A percentile compares a stretch with the other conserved stretches of the same genome.
These are phyloP conservation scores for Hyposoter dolosus DNA, from an alignment of 2,888 invertebrate species.

Conservation along the genomic window DNA sequence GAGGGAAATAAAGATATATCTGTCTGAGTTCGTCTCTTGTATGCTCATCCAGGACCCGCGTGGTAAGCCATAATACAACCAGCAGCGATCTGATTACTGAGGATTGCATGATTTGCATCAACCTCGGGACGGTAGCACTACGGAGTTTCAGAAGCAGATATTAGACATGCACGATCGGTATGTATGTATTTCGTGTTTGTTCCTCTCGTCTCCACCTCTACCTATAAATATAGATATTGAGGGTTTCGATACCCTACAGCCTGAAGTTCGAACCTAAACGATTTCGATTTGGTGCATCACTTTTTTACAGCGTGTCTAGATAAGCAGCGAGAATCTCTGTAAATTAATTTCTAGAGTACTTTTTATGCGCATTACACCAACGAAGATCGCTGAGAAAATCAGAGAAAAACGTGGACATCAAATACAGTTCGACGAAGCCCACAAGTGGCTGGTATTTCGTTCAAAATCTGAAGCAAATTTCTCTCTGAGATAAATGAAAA, in stretches of 20 bases:
- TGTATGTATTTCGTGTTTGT: neutral
- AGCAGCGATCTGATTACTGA: conserved; percentile 74
- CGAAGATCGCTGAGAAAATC: too few relatives aligned
- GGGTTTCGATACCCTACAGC: neutral
- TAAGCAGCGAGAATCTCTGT: neutral
- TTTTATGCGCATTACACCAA: neutral
- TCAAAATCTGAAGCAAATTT: too few relatives aligned
- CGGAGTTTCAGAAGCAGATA: conserved; percentile 58
- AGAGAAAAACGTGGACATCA: too few relatives aligned
- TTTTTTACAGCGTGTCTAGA: neutral
- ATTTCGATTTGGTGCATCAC: neutral
- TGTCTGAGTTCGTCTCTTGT: conserved; percentile 45
- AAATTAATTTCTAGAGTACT: neutral
- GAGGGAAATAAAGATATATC: conserved; percentile 36
- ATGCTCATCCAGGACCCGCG: conserved; percentile 47
- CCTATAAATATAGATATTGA: neutral
- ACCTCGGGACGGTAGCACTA: conserved; percentile 43
- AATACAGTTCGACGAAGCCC: too few relatives aligned
- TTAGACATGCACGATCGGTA: conserved; percentile 20
- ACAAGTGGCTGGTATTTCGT: too few relatives aligned
- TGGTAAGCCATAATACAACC: conserved; percentile 73
- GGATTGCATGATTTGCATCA: conserved; percentile 77
- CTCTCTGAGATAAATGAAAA: too few relatives aligned
- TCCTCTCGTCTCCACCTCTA: neutral
- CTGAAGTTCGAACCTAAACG: neutral